These are phyloP conservation scores for Mycetomoellerius zeteki DNA, from an alignment of 1,140 invertebrate species.

Conservation along the genomic window DNA sequence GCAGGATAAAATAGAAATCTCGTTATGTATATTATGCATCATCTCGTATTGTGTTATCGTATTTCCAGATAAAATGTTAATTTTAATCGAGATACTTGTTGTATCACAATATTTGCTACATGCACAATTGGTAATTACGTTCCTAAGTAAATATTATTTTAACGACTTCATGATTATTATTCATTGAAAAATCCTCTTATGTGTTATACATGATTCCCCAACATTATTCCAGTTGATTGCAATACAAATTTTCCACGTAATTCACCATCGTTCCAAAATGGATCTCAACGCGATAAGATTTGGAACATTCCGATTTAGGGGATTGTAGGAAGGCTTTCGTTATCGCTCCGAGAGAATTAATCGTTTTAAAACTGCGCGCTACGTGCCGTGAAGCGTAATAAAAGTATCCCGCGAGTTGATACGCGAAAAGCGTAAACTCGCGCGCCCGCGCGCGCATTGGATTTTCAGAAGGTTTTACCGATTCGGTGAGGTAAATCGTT, in stretches of 20 bases:
- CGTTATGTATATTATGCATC: neutral
- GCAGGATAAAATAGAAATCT: neutral
- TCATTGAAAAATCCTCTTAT: conserved; percentile 3
- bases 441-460: conserved; percentile 13
- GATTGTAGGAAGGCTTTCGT: conserved; percentile 21
- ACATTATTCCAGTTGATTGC: neutral
- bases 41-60: conserved; percentile 8
- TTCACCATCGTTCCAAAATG: neutral
- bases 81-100: conserved; percentile 1
- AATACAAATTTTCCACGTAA: conserved; percentile 29
- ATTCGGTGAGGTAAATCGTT: conserved; percentile 51
- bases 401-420: conserved; percentile 62
- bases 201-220: neutral
- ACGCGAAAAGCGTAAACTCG: conserved; percentile 56
- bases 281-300: conserved; percentile 38
- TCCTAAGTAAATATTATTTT: neutral
- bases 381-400: conserved; percentile 59
- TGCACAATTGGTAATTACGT: neutral
- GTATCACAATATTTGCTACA: neutral
- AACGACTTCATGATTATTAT: neutral
- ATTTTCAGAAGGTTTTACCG: conserved; percentile 50
- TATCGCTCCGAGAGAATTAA: conserved; percentile 61
- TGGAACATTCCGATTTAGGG: neutral
- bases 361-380: conserved; percentile 57
- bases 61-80: neutral